These are phyloP conservation scores for Mythimna loreyi DNA, from an alignment of 2,888 invertebrate species.

Conservation along the genomic window DNA sequence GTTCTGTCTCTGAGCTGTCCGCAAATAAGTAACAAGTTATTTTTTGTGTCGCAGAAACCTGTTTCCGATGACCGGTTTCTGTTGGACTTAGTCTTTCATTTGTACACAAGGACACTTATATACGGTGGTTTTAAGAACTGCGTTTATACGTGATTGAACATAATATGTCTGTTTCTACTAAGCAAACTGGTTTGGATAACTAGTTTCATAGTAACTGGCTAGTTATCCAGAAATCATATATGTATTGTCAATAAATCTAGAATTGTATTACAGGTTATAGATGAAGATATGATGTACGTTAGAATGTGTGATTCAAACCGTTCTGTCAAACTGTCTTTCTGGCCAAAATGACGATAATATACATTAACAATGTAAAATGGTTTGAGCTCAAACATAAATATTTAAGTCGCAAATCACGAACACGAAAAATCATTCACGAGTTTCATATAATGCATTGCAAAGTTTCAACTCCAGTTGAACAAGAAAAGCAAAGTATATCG, in stretches of 20 bases:
- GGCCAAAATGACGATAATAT: background rate
- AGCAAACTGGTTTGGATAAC: background rate
- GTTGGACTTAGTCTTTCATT: constrained; percentile 68
- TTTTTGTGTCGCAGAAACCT: constrained; percentile 70
- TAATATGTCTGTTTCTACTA: constrained; percentile 3
- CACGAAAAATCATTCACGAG: background rate
- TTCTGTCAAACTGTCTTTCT: background rate
- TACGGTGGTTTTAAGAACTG: constrained; percentile 33
- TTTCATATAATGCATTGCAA: constrained; percentile 7
- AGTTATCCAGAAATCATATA: background rate
- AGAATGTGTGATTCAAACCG: background rate
- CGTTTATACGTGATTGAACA: constrained; percentile 24
- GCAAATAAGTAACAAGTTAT: constrained; percentile 62
- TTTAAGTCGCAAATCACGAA: background rate
- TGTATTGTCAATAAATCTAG: background rate
- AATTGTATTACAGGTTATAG: background rate
- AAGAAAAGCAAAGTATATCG: constrained; percentile 20
- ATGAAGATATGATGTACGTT: background rate
- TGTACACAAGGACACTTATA: constrained; percentile 70
- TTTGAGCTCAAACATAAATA: background rate
- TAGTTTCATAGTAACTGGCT: background rate
- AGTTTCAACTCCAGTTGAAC: background rate
- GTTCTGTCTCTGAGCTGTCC: constrained; percentile 45
- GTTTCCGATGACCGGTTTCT: constrained; percentile 67
- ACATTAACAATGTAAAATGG: background rate